Percentiles rank a stretch among this genome's conserved stretches.
Conservation (phyloP, 2,888 invertebrate genomes). For the Atrina japonica region DNA sequence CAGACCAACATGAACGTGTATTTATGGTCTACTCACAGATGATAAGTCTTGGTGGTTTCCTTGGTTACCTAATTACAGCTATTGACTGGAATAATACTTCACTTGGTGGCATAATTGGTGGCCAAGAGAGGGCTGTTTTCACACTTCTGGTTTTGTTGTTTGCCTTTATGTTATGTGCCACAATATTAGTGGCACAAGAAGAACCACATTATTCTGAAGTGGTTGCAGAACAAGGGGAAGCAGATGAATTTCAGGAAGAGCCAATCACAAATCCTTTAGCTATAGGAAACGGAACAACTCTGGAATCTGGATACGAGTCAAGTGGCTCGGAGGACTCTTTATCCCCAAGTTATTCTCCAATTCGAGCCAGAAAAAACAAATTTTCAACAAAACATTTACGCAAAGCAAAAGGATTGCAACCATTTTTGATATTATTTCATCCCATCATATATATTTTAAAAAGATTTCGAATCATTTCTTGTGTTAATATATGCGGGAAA, state of each 20-base stretch:
- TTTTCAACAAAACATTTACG: slow-evolving; percentile 8
- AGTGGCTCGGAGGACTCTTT: slow-evolving; percentile 60
- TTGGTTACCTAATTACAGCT: slow-evolving; percentile 89
- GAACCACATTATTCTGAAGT: slow-evolving; percentile 83
- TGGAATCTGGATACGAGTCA: slow-evolving; percentile 75
- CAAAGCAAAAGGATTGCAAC: slow-evolving; percentile 8
- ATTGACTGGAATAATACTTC: slow-evolving; percentile 94
- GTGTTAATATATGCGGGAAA: slow-evolving; percentile 43
- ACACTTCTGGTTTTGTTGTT: slow-evolving; percentile 94
- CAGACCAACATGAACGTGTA: slow-evolving; percentile 95
- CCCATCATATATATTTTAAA: slow-evolving; percentile 37
- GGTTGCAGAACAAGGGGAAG: slow-evolving; percentile 76
- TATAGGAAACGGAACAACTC: slow-evolving; percentile 35
- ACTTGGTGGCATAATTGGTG: slow-evolving; percentile 85
- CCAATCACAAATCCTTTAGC: background rate
- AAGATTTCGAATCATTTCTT: slow-evolving; percentile 41
- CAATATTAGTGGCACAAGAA: slow-evolving; percentile 94
- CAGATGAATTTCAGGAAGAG: background rate
- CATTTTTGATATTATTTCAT: slow-evolving; percentile 7
- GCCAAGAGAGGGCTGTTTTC: slow-evolving; percentile 95
- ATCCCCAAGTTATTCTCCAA: background rate
- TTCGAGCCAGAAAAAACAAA: slow-evolving; percentile 22
- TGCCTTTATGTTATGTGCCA: slow-evolving; percentile 89
- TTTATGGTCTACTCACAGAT: slow-evolving; percentile 97
- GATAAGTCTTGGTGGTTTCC: slow-evolving; percentile 96